Base-by-base conservation (phyloP, 2,797 vertebrate genomes). In the Ispidina picta region DNA sequence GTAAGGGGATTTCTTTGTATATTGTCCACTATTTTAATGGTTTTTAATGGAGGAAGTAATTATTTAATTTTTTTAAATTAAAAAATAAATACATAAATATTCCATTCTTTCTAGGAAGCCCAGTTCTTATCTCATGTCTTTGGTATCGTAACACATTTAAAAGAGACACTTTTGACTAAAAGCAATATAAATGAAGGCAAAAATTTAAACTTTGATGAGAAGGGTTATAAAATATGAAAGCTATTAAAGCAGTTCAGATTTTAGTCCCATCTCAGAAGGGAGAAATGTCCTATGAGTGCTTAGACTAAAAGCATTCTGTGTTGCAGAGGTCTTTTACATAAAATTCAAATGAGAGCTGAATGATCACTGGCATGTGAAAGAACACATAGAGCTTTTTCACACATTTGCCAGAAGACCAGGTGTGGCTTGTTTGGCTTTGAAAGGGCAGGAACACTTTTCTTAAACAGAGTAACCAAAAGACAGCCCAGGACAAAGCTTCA, bases 11-110 rank as follows among this genome's bases (percentile, higher is more conserved):
- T 92, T 85, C 65, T 87, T 49, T 55, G 5, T 77, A 21, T 39
- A 15, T n/a, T 58, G 2, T 12, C 21, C 35, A 6, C 33, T 62
- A 9, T 79, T 92, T 69, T 66, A 65, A 52, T 73, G 83, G 43
- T 12, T 77, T 64, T 71, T 63, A 89, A 64, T 80, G 12, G 48
- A 79, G 35, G n/a, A 84, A 82, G 12, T n/a, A 10, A 29, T 29
- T 68, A 33, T 44, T 22, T 22, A 7, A 70, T 43, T n/a, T 44
- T 37, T 64, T 69, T n/a, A 12, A 12, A 46, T 12, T 75, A 52
- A 76, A 86, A 92, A 93, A 92, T 68, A 58, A 73, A 83, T 74
- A 25, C 46, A 48, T 70, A 70, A 63, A 74, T 76, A 87, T 39
- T 83, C 44, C 72, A 2, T 54, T 90, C n/a, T 75, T 75, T 55